Conservation (phyloP, 1,140 invertebrate species). For the Penaeus chinensis region DNA sequence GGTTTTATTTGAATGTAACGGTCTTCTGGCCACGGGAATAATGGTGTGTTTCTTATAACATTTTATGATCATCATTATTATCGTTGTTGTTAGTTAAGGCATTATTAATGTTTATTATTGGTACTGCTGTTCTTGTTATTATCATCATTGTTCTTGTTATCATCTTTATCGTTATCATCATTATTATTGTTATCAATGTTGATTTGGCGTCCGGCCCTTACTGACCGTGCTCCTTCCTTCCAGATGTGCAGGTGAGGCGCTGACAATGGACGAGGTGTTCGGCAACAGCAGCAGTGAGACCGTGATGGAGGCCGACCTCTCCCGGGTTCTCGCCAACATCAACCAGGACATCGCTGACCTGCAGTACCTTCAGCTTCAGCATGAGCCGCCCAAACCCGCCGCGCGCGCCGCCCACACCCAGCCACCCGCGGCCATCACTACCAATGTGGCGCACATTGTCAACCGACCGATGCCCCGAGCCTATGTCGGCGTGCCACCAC, state of each 20-base stretch:
- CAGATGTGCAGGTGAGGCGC: not conserved
- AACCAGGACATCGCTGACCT: slow-evolving; percentile 34
- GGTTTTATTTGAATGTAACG: too few species aligned
- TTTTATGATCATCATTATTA: too few species aligned
- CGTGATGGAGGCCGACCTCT: slow-evolving; percentile 54
- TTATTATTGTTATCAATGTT: not conserved
- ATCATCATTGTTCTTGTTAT: too few species aligned
- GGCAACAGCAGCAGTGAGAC: slow-evolving; percentile 63
- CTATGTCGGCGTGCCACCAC: too few species aligned
- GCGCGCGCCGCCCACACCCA: not conserved
- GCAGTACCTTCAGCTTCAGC: slow-evolving; percentile 28
- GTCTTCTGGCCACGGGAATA: too few species aligned
- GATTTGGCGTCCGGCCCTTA: not conserved
- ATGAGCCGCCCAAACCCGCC: not conserved
- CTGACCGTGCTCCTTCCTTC: slow-evolving; percentile 12
- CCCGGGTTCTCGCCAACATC: slow-evolving; percentile 31
- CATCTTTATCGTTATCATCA: too few species aligned
- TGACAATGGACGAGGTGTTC: slow-evolving; percentile 61
- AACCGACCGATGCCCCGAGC: not conserved
- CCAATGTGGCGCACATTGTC: slow-evolving; percentile 35
- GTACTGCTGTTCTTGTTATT: too few species aligned
- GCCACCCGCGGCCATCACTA: not conserved
- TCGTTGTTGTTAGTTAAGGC: too few species aligned
- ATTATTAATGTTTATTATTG: too few species aligned
- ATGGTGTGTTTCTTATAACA: too few species aligned